Base-by-base conservation (phyloP, 2,888 invertebrate species). In the Tetrapedia diversipes region DNA sequence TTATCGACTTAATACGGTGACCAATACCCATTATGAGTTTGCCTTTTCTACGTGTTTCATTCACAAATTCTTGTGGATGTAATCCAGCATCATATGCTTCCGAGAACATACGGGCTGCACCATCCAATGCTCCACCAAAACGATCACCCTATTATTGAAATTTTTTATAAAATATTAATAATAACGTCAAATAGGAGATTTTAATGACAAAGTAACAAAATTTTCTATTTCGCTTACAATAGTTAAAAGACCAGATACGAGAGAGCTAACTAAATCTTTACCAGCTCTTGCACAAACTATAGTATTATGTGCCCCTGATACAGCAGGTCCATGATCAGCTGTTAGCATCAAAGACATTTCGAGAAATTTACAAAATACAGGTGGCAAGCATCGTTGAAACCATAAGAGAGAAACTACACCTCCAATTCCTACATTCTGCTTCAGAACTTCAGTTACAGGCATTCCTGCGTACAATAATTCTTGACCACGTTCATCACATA, bases 21-120 rank as follows among this genome's bases (percentile, higher is more conserved):
- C 99, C 99, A 87, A 99, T 99, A 73, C 99, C 99, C 98, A 99
- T 99, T 88, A 99, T 99, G 32, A 99, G 95, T 90, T 98, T 96
- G 0, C 99, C 99, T 91, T 98, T 96, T 88, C 98, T 98, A 37
- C 99, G 93, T 95, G 99, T 99, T 88, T 96, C 95, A 92, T 99
- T 99, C 60, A 99, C 99, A 93, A 99, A 99, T 92, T 99, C 99
- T 95, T 98, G 97, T 0, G 99, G 99, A 90, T 98, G 98, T 86
- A 97, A 94, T 4, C 97, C 98, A 66, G 95, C 95, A 92, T 99
- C 99, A 92, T 98, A 97, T 0, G 99, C 99, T 87, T 98, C 98
- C 79, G 97, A 97, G 93, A 99, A 99, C 93, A 98, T 98, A 53
- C 95, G 95, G 32, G 99, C 99, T 41, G 99, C 99, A n/a, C 98